Evolutionary conservation across 2,113 vertebrate genomes (phyloP), one percentile per base, ranked within the genome.

Genomic region (Mastomys natalensis): DNA sequence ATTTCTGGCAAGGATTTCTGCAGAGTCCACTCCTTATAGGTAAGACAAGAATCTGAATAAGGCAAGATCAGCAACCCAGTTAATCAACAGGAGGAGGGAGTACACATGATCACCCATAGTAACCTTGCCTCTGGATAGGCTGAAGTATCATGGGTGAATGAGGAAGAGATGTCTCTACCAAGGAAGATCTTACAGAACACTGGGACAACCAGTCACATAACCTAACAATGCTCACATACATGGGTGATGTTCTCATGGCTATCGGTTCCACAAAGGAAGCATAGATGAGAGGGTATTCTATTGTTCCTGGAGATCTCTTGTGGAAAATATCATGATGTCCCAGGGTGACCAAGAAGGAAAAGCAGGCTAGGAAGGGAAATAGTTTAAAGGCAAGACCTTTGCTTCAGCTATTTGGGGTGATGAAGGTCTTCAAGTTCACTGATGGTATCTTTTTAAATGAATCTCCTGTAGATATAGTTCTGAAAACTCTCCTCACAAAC

Each of bases 1-100:
- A 68, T 97, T 96, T 93, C 95, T 97, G 94, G 94, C 87, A 91
- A 94, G 68, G 58, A 96, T 97, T 97, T 97, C 96, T 97, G 96
- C 95, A 96, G 95, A 95, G 93, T 97, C 74, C 0, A 58, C 95
- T 97, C 87, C 95, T 96, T 82, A 48, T 4, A 1, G n/a, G 62
- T 34, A 93, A 95, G 68, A 62, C 82, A 89, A 95, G 82, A 95
- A 91, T 80, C 95, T 94, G 89, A 94, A 89, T 89, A 91, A 97
- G 77, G 40, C 72, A 82, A 90, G 17, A 87, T 84, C 24, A 84
- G 58, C 86, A 78, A 89, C 89, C n/a, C 89, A 80, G 34, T 94
- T 97, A 96, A 84, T 94, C 94, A 98, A 74, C 53, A 86, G 31
- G 13, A 53, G 78, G 73, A 87, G 86, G 58, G 87, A 64, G 58